Evolutionary conservation across 2,888 invertebrate species (phyloP).

Genomic region (Sinopyrophorus schimmeli): DNA sequence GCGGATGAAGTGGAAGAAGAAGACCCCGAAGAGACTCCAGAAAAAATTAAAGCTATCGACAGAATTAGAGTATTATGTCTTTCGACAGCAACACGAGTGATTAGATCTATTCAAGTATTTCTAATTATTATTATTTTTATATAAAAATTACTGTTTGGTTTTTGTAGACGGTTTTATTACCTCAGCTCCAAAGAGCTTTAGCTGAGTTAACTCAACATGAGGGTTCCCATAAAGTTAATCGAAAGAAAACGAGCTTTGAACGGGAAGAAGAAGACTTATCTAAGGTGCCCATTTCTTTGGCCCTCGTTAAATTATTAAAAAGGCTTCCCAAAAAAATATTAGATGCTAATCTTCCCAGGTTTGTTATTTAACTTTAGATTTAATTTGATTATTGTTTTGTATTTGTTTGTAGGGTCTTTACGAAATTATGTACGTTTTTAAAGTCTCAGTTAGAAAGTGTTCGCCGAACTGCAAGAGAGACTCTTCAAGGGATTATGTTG

Average conservation of each 20-base stretch:
- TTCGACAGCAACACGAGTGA: slow-evolving; percentile 75
- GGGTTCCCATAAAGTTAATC: slow-evolving; percentile 76
- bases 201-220: slow-evolving; percentile 73
- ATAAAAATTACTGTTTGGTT: slow-evolving; percentile 51
- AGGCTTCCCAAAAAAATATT: slow-evolving; percentile 78
- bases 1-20: slow-evolving; percentile 42
- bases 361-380: slow-evolving; percentile 44
- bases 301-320: slow-evolving; percentile 88
- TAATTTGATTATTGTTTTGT: no score
- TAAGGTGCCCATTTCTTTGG: slow-evolving; percentile 89
- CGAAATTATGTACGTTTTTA: slow-evolving; percentile 88
- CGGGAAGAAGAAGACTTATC: slow-evolving; percentile 90
- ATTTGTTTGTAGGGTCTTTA: slow-evolving; percentile 67
- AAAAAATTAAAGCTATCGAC: slow-evolving; percentile 48
- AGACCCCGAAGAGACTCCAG: slow-evolving; percentile 32
- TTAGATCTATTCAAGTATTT: slow-evolving; percentile 53
- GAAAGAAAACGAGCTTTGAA: slow-evolving; percentile 66
- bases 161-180: slow-evolving; percentile 73
- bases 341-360: slow-evolving; percentile 81
- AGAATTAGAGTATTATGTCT: slow-evolving; percentile 64
- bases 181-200: slow-evolving; percentile 75
- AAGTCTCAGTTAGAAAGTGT: slow-evolving; percentile 88
- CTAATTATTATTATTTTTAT: slow-evolving; percentile 2
- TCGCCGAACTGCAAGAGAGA: slow-evolving; percentile 81
- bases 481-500: slow-evolving; percentile 88